Evolutionary conservation across 2,797 vertebrate species (phyloP).

Genomic region (Pampus argenteus): DNA sequence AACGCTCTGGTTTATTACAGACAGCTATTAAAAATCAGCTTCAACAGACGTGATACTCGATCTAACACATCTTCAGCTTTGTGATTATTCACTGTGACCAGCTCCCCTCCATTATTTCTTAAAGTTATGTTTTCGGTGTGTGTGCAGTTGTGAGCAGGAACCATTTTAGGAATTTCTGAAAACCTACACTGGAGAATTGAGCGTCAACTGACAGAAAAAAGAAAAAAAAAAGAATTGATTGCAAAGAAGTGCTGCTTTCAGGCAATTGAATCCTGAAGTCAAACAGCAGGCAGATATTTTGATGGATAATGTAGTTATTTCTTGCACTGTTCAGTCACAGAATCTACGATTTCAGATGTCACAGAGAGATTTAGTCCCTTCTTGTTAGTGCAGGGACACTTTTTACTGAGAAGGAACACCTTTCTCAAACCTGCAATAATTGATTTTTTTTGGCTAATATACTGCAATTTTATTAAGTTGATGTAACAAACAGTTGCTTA

Average conservation of each 20-base stretch:
- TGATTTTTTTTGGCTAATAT: too few species aligned
- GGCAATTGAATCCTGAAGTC: constrained; percentile 25
- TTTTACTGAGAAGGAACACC: neutral
- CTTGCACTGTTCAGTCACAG: constrained; percentile 12
- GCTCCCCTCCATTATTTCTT: neutral
- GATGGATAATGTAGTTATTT: constrained; percentile 16
- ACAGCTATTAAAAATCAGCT: constrained; percentile 39
- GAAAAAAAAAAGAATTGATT: constrained; percentile 30
- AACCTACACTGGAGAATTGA: constrained; percentile 2
- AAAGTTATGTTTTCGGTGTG: constrained; percentile 15
- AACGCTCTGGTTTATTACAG: constrained; percentile 47
- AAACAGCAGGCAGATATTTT: constrained; percentile 19
- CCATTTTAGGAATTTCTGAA: constrained; percentile 1
- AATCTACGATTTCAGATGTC: constrained; percentile 9
- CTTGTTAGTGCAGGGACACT: constrained; percentile 1
- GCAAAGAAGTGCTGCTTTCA: constrained; percentile 5
- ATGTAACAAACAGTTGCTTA: too few species aligned
- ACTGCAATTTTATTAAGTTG: too few species aligned
- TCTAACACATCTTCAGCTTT: constrained; percentile 25
- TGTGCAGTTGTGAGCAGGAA: neutral
- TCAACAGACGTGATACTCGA: constrained; percentile 30
- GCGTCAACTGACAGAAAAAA: constrained; percentile 5
- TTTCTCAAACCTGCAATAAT: neutral
- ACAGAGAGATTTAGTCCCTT: neutral
- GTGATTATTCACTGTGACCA: constrained; percentile 27